Evolutionary conservation across 2,888 invertebrate species (phyloP).

Genomic region (Diarsia mendica): DNA sequence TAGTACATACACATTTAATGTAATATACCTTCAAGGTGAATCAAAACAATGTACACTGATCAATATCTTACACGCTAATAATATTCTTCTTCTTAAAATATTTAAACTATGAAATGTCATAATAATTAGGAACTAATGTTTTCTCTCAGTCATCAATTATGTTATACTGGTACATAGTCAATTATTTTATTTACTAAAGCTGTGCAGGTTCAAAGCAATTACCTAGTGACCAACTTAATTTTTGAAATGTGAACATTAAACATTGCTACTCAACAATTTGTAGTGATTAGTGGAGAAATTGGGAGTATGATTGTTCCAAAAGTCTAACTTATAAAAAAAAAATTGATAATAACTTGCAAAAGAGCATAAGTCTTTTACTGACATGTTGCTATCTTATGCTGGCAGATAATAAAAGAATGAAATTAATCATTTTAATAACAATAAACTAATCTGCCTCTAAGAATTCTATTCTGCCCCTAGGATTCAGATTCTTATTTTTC

Average conservation of each 20-base stretch:
- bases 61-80: conserved; percentile 32
- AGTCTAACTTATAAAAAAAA: background rate
- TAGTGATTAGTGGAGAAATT: background rate
- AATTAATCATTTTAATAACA: background rate
- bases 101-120: conserved; percentile 29
- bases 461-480: background rate
- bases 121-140: conserved; percentile 37
- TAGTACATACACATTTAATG: conserved; percentile 33
- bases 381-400: background rate
- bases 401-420: background rate
- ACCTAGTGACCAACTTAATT: background rate
- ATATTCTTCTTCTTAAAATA: background rate
- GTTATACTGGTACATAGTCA: conserved; percentile 16
- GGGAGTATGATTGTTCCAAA: background rate
- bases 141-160: conserved; percentile 10
- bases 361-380: background rate
- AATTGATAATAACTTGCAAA: background rate
- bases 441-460: background rate
- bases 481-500: conserved; percentile 14
- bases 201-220: background rate
- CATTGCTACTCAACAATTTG: background rate
- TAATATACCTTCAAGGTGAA: conserved; percentile 11
- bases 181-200: conserved; percentile 13
- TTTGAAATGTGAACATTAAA: background rate
- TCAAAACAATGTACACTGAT: conserved; percentile 21